Percentiles rank a stretch among this genome's conserved stretches.
Evolutionary conservation across 2,113 vertebrate genomes (phyloP).

Genomic region (pig (Sus scrofa)): DNA sequence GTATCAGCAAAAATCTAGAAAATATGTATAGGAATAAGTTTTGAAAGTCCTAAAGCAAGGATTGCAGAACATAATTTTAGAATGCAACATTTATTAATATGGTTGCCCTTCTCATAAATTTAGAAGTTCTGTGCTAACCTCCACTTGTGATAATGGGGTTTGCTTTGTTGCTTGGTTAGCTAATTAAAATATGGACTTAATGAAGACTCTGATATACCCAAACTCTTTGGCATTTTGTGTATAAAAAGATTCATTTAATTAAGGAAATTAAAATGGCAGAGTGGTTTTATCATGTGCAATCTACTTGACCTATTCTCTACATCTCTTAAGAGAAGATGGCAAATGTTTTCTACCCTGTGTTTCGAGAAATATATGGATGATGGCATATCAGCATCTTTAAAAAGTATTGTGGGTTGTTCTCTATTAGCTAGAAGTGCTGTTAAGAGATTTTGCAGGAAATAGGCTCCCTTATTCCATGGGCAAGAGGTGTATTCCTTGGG

Average conservation of each 20-base stretch:
- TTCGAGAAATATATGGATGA: not conserved
- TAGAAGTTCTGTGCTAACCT: not conserved
- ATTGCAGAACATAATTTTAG: not conserved
- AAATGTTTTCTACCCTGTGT: not conserved
- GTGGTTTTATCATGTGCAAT: not conserved
- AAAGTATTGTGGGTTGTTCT: not conserved
- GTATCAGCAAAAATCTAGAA: conserved; percentile 19
- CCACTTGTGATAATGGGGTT: not conserved
- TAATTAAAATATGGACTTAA: conserved; percentile 34
- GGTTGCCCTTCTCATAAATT: not conserved
- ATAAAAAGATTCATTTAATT: not conserved
- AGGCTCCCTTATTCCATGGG: not conserved
- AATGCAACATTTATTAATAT: not conserved
- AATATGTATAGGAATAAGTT: not conserved
- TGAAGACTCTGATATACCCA: not conserved
- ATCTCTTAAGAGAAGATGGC: not conserved
- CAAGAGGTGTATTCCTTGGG: not conserved
- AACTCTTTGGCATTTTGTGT: not conserved
- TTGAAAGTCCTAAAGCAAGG: not conserved
- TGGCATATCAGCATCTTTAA: not conserved
- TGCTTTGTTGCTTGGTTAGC: not conserved
- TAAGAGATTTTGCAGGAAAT: not conserved
- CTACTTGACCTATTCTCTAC: not conserved
- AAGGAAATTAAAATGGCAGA: not conserved
- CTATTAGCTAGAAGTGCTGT: not conserved